Evolutionary conservation across 2,888 invertebrate genomes (phyloP), one percentile per base, ranked within the genome.

Genomic region (Podabrus alpinus): DNA sequence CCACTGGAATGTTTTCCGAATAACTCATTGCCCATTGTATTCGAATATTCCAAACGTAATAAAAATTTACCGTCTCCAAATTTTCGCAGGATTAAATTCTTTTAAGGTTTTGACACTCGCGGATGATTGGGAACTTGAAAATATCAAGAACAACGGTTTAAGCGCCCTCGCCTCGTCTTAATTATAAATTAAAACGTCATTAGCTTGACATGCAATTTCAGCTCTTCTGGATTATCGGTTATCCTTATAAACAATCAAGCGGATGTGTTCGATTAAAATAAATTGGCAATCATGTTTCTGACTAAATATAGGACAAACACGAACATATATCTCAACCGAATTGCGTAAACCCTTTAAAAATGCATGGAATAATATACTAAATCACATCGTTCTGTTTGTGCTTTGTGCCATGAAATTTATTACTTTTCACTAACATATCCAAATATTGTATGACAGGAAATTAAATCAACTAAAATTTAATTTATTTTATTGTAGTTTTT

Each of bases 1-100:
- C 74, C 76, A 77, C 73, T 72, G 78, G 78, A 80, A 80, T 79
- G 78, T 80, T 77, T 78, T 75, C 78, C 74, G 80, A 79, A 77
- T 79, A 64, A 64, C 19, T 64, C 17, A 78, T 74, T 69, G 78
- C 66, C 77, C 76, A 79, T 79, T 80, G 79, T 78, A 73, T 78
- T 74, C 76, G 73, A 72, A 78, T 78, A 73, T 78, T 76, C 76
- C 71, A 69, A 78, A 78, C 70, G 78, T 76, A 80, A 79, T 80
- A 80, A 80, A 79, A 80, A 80, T 80, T 79, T 78, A 79, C 77
- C 74, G 74, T 75, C 45, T 45, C 3, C 1, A 25, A 25, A 25
- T 25, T 10, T 25, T 25, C 25, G 11, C 1, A 4, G n/a, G n/a
- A 45, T 45, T 45, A 45, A n/a, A 45, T 5, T 45, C n/a, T 29